phyloP scores from a whole-genome alignment of 2,888 invertebrate genomes.

The Acronicta leporina region DNA sequence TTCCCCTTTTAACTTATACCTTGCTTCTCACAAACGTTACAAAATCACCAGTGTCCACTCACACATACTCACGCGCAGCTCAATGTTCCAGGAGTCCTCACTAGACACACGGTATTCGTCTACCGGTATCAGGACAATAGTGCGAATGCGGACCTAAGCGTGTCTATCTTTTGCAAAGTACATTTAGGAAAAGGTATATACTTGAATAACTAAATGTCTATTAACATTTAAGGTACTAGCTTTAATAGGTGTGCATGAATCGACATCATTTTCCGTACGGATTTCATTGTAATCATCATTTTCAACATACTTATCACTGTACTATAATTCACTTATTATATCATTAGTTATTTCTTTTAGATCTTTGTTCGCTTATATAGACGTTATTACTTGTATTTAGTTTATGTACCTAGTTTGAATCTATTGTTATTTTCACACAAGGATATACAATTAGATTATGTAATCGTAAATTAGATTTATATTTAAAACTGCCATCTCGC shows the following conservation, averaged over 20 bases:
- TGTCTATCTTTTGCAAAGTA: conserved; percentile 88
- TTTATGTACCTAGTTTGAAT: too few species aligned
- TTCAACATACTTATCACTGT: conserved; percentile 31
- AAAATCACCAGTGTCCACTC: conserved; percentile 44
- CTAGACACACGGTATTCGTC: conserved; percentile 86
- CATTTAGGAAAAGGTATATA: conserved; percentile 89
- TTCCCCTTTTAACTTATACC: conserved; percentile 19
- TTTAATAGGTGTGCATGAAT: conserved; percentile 49
- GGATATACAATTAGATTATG: too few species aligned
- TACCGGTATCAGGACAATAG: conserved; percentile 87
- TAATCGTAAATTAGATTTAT: too few species aligned
- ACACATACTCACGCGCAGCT: conserved; percentile 55
- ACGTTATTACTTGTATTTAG: background rate
- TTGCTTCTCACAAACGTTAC: conserved; percentile 37
- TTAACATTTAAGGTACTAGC: conserved; percentile 49
- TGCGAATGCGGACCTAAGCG: conserved; percentile 85
- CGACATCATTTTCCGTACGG: conserved; percentile 25
- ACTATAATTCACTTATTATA: conserved; percentile 28
- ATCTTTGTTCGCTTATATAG: conserved; percentile 21
- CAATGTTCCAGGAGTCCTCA: conserved; percentile 86
- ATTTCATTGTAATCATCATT: conserved; percentile 26
- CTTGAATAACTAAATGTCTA: conserved; percentile 65
- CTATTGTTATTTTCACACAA: too few species aligned
- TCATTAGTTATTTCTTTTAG: conserved; percentile 16
- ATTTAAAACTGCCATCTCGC: too few species aligned